phyloP scores from a whole-genome alignment of 2,113 vertebrate genomes.

The Laterallus jamaicensis region DNA sequence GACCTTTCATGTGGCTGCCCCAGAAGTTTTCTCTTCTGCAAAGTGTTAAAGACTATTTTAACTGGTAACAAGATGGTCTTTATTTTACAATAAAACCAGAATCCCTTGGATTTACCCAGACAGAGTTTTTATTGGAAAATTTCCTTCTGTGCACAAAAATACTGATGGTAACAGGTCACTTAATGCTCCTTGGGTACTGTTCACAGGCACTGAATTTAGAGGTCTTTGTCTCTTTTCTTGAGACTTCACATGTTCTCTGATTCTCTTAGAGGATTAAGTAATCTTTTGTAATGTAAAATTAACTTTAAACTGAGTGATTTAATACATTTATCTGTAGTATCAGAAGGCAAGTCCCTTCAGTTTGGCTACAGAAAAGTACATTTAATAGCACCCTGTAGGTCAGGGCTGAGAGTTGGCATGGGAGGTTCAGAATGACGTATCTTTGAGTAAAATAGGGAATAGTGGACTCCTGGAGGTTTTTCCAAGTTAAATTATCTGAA shows the following conservation, averaged over 20 bases:
- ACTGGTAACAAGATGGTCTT: background rate
- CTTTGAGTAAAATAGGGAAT: background rate
- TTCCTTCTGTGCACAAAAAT: background rate
- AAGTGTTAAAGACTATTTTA: background rate
- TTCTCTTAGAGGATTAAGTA: background rate
- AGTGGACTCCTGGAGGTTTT: background rate
- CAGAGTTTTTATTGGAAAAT: background rate
- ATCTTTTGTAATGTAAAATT: background rate
- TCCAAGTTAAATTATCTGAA: background rate
- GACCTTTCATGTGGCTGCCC: background rate
- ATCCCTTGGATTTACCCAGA: background rate
- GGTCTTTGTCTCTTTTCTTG: background rate
- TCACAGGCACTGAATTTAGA: background rate
- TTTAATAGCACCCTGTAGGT: background rate
- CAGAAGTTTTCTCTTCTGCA: background rate
- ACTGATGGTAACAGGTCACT: background rate
- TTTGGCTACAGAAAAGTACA: background rate
- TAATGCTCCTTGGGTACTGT: background rate
- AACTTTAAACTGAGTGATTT: background rate
- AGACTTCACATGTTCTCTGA: background rate
- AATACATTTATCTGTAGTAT: background rate
- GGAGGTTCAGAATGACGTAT: background rate
- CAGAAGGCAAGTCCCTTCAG: background rate
- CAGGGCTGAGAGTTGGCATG: background rate
- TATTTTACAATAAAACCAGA: background rate